Conservation (phyloP, 2,888 invertebrate species). For the Lydus trimaculatus region DNA sequence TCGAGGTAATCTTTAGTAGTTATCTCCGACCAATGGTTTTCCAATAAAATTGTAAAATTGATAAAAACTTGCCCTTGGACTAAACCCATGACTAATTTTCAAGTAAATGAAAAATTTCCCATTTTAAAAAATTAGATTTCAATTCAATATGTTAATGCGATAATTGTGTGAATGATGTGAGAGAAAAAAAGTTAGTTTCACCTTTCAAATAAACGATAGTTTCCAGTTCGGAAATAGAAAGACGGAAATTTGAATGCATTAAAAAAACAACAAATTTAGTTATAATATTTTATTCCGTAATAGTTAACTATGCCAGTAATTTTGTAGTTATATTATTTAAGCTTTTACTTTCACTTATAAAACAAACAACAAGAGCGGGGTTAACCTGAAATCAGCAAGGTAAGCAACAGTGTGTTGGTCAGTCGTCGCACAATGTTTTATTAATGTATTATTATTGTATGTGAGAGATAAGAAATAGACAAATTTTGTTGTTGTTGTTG, state of each 20-base stretch:
- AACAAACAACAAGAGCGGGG: conserved; percentile 38
- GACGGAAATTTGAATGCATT: conserved; percentile 25
- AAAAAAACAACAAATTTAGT: conserved; percentile 17
- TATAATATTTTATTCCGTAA: conserved; percentile 23
- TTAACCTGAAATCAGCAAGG: conserved; percentile 44
- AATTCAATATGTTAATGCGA: not conserved
- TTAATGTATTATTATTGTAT: conserved; percentile 35
- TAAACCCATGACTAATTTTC: not conserved
- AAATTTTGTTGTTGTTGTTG: too few species aligned
- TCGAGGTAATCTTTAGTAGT: too few species aligned
- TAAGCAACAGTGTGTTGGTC: conserved; percentile 42
- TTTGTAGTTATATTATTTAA: conserved; percentile 15
- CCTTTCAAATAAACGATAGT: not conserved
- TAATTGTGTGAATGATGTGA: not conserved
- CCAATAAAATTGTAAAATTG: too few species aligned
- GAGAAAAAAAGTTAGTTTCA: conserved; percentile 14
- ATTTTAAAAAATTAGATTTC: not conserved
- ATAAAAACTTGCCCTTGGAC: not conserved
- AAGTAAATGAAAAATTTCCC: not conserved
- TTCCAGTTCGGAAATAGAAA: conserved; percentile 21
- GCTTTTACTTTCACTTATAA: conserved; percentile 44
- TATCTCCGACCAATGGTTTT: too few species aligned
- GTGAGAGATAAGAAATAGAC: not conserved
- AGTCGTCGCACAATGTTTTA: conserved; percentile 45
- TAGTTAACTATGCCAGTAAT: not conserved